phyloP scores from a whole-genome alignment of 2,888 invertebrate genomes.

The Miltochrista miniata region DNA sequence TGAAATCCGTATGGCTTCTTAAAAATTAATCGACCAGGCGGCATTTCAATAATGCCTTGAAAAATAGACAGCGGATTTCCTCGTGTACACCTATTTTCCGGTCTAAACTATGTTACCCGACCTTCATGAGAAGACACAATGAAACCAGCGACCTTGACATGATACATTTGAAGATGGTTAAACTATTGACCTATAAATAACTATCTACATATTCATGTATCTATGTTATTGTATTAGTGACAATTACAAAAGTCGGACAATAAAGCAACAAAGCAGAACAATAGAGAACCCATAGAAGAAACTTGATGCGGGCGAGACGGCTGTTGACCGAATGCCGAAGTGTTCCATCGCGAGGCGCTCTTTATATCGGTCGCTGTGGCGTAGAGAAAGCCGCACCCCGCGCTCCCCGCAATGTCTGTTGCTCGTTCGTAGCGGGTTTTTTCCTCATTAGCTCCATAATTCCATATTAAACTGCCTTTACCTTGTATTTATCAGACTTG shows the following conservation, averaged over 20 bases:
- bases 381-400: slow-evolving; percentile 81
- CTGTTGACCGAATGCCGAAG: slow-evolving; percentile 82
- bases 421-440: slow-evolving; percentile 77
- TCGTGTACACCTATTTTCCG: slow-evolving; percentile 73
- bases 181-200: slow-evolving; percentile 72
- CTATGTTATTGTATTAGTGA: slow-evolving; percentile 67
- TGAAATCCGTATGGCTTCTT: slow-evolving; percentile 46
- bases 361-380: slow-evolving; percentile 76
- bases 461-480: slow-evolving; percentile 65
- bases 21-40: slow-evolving; percentile 49
- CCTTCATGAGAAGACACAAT: slow-evolving; percentile 80
- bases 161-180: slow-evolving; percentile 71
- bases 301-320: slow-evolving; percentile 80
- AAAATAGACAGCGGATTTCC: slow-evolving; percentile 78
- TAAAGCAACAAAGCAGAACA: slow-evolving; percentile 62
- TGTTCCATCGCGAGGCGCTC: slow-evolving; percentile 76
- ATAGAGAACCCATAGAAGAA: slow-evolving; percentile 59
- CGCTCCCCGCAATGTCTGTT: slow-evolving; percentile 65
- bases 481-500: slow-evolving; percentile 73
- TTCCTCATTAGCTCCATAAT: slow-evolving; percentile 81
- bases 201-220: slow-evolving; percentile 61
- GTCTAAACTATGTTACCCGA: slow-evolving; percentile 68
- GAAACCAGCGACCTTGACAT: slow-evolving; percentile 80
- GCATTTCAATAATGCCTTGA: slow-evolving; percentile 71
- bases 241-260: slow-evolving; percentile 57